Conservation (phyloP, 1,140 invertebrate genomes). For the Venustaconcha ellipsiformis region DNA sequence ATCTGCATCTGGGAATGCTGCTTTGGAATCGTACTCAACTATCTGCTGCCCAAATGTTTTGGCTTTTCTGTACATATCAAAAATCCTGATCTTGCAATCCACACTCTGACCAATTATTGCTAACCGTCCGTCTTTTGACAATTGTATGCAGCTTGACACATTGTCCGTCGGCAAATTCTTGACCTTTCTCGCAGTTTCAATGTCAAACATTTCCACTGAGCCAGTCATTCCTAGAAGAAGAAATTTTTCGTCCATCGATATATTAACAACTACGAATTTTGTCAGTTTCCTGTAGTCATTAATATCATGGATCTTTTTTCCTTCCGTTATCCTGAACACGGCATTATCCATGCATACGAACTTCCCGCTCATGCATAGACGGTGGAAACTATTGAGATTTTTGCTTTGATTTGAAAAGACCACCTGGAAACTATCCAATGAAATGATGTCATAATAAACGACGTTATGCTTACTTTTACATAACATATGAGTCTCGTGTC, state of each 20-base stretch:
- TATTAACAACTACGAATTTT: constrained; percentile 3
- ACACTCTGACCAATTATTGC: constrained; percentile 16
- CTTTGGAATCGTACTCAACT: constrained; percentile 12
- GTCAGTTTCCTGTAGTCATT: constrained; percentile 22
- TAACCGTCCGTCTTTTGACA: constrained; percentile 15
- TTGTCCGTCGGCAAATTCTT: constrained; percentile 13
- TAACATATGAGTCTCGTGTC: constrained; percentile 19
- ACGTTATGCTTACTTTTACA: constrained; percentile 10
- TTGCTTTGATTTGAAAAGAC: constrained; percentile 9
- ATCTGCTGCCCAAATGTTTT: constrained; percentile 24
- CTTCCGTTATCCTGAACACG: constrained; percentile 6
- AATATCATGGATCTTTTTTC: constrained; percentile 26
- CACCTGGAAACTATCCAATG: constrained; percentile 17
- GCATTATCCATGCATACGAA: constrained; percentile 28
- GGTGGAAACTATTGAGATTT: not conserved
- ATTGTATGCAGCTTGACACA: constrained; percentile 14
- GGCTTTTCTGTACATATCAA: constrained; percentile 17
- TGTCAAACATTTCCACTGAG: constrained; percentile 16
- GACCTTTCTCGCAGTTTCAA: constrained; percentile 11
- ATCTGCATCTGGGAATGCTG: constrained; percentile 14
- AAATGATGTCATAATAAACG: constrained; percentile 10
- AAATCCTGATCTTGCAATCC: constrained; percentile 22
- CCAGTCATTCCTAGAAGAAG: constrained; percentile 20
- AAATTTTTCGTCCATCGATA: constrained; percentile 22
- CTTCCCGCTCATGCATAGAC: constrained; percentile 6